These are phyloP conservation scores for Pycnomerus fuliginosus DNA, from an alignment of 2,888 invertebrate genomes.

Conservation along the genomic window DNA sequence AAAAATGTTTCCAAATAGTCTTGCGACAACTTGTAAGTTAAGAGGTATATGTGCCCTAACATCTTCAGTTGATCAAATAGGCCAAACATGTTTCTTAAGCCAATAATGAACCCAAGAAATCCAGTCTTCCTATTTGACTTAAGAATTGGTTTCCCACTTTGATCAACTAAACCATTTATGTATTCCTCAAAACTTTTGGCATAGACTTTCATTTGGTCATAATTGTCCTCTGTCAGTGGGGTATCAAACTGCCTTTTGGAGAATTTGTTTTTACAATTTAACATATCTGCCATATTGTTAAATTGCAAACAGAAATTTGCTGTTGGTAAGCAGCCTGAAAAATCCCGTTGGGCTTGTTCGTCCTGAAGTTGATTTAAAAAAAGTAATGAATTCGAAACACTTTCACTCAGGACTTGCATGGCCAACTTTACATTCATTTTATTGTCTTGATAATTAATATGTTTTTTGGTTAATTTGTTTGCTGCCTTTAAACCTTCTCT, in stretches of 20 bases:
- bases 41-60: slow-evolving; percentile 3
- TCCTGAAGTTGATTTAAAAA: background rate
- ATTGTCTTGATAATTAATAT: slow-evolving; percentile 6
- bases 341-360: background rate
- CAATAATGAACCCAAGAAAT: slow-evolving; percentile 27
- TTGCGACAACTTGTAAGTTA: slow-evolving; percentile 11
- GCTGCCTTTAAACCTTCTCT: slow-evolving; percentile 8
- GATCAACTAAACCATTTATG: too few species aligned
- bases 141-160: too few species aligned
- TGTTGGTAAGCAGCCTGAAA: background rate
- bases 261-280: background rate
- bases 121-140: slow-evolving; percentile 23
- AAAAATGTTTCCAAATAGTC: slow-evolving; percentile 25
- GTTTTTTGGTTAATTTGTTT: slow-evolving; percentile 5
- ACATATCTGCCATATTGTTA: background rate
- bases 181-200: too few species aligned
- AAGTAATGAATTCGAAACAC: background rate
- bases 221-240: background rate
- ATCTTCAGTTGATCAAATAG: slow-evolving; percentile 1
- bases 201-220: background rate
- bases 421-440: slow-evolving; percentile 18
- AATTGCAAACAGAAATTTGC: background rate
- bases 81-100: slow-evolving; percentile 12
- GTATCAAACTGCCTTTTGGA: background rate
- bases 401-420: slow-evolving; percentile 14